Percentiles rank a stretch among this genome's conserved stretches.
These are phyloP conservation scores for Cladorhizidae sp. DNA, from an alignment of 37 sponge, comb jelly and placozoan genomes.

Conservation along the genomic window DNA sequence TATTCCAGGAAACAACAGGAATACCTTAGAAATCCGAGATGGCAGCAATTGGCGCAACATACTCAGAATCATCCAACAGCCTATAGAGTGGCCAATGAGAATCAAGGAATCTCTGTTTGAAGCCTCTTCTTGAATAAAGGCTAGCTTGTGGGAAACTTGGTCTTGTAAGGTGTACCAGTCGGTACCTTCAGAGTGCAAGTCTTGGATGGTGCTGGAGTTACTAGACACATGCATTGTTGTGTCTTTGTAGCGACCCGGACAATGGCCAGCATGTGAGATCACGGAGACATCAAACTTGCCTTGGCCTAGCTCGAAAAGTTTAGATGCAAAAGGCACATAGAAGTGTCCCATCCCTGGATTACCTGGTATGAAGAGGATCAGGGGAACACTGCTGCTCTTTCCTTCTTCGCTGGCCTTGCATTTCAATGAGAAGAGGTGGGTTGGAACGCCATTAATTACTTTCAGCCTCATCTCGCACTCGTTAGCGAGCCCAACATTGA, in stretches of 20 bases:
- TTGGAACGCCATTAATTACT: conserved; percentile 57
- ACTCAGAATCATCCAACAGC: conserved; percentile 73
- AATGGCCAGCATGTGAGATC: conserved; percentile 84
- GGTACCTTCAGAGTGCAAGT: not conserved
- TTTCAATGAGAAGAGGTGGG: conserved; percentile 46
- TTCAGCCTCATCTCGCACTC: too few relatives aligned
- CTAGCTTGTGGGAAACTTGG: conserved; percentile 80
- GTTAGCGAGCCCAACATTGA: too few relatives aligned
- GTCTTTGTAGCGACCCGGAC: conserved; percentile 46
- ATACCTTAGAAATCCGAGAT: conserved; percentile 36
- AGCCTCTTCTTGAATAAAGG: conserved; percentile 45
- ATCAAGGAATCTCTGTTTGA: conserved; percentile 14
- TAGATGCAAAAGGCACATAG: conserved; percentile 68
- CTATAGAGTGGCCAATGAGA: conserved; percentile 86
- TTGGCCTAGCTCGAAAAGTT: conserved; percentile 43
- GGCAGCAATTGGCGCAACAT: conserved; percentile 51
- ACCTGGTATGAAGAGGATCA: conserved; percentile 67
- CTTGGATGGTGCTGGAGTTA: not conserved
- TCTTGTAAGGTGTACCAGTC: conserved; percentile 73
- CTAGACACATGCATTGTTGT: not conserved
- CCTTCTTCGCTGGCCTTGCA: too few relatives aligned
- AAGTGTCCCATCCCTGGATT: conserved; percentile 82
- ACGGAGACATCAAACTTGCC: conserved; percentile 44
- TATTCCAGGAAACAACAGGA: conserved; percentile 77
- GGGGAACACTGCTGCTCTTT: not conserved